Evolutionary conservation across 2,888 invertebrate species (phyloP), one percentile per base, ranked within the genome.

Genomic region (Chydorus sphaericus): DNA sequence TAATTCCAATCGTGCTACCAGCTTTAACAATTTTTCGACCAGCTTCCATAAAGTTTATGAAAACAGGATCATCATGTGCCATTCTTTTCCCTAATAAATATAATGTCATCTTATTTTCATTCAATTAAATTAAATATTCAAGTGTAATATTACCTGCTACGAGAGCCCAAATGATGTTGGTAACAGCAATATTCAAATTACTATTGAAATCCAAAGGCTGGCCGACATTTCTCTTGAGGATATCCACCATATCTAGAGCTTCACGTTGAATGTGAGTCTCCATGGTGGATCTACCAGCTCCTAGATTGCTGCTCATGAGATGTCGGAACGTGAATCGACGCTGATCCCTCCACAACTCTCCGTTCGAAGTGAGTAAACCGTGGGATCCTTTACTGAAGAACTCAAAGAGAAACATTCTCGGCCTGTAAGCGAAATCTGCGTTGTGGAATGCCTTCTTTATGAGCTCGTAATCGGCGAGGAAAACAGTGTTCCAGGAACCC

Each of bases 331-430:
- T 23, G 20, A 39, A 39, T 7, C 39, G 39, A 39, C 39, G 39
- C 20, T 39, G 39, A 18, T 39, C 39, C 18, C 20, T 16, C 39
- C 39, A 39, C 39, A 39, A n/a, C 6, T 39, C 39, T 7, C 39
- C 39, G 20, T 39, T 39, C n/a, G 39, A 39, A n/a, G 39, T 23
- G 8, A n/a, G 18, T n/a, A 39, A 39, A 48, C 48, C 48, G 48
- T 48, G 48, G 7, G 14, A 16, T 20, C 48, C 48, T 16, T 48
- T 18, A 23, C 48, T 48, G 26, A 48, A 16, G 6, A 48, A n/a
- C 7, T 48, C 48, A 23, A 48, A 48, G 7, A 48, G 18, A n/a
- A 20, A 48, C 14, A 10, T 10, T 16, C n/a, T 44, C 16, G 48
- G 48, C 26, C 48, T 48, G 16, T 16, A 20, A 7, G 20, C 14